A percentile compares a stretch with the other conserved stretches of the same genome.
Conservation (phyloP, 1,140 invertebrate genomes). For the Drosophila bifasciata region DNA sequence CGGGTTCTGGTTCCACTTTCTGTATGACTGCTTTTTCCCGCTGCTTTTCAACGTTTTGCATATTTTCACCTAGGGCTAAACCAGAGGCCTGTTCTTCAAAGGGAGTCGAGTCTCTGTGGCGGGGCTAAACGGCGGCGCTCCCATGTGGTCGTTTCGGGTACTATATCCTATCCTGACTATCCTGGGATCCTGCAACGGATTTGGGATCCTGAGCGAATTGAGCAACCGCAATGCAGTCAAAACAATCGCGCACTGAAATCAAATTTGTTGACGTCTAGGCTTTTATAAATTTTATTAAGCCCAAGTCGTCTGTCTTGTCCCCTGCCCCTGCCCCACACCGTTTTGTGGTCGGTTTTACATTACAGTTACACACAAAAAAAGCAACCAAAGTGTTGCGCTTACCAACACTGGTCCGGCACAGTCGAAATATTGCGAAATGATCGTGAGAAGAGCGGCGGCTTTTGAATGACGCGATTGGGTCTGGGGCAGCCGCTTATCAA, state of each 20-base stretch:
- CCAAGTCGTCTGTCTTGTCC: slow-evolving; percentile 11
- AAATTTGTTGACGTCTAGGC: slow-evolving; percentile 38
- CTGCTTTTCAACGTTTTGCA: slow-evolving; percentile 63
- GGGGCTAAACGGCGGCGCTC: slow-evolving; percentile 7
- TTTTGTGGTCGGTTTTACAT: slow-evolving; percentile 69
- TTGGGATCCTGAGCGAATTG: neutral
- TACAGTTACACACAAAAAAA: slow-evolving; percentile 44
- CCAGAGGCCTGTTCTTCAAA: slow-evolving; percentile 18
- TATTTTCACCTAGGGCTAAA: slow-evolving; percentile 52
- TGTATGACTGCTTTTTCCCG: slow-evolving; percentile 45
- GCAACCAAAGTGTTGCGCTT: slow-evolving; percentile 32
- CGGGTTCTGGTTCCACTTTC: slow-evolving; percentile 27
- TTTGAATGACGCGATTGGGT: slow-evolving; percentile 49
- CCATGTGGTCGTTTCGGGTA: slow-evolving; percentile 19
- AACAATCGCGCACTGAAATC: slow-evolving; percentile 69
- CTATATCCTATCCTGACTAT: slow-evolving; percentile 8
- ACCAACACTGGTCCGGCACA: slow-evolving; percentile 62
- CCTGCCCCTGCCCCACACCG: neutral
- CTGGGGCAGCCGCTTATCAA: slow-evolving; percentile 61
- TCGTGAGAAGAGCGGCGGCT: slow-evolving; percentile 53
- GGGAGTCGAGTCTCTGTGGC: slow-evolving; percentile 10
- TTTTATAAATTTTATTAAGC: slow-evolving; percentile 70
- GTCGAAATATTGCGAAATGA: slow-evolving; percentile 46
- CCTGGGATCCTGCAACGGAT: neutral
- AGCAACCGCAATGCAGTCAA: slow-evolving; percentile 55